These are phyloP conservation scores for Melanotaenia pygmaea DNA, from an alignment of 2,797 vertebrate genomes.

Conservation along the genomic window DNA sequence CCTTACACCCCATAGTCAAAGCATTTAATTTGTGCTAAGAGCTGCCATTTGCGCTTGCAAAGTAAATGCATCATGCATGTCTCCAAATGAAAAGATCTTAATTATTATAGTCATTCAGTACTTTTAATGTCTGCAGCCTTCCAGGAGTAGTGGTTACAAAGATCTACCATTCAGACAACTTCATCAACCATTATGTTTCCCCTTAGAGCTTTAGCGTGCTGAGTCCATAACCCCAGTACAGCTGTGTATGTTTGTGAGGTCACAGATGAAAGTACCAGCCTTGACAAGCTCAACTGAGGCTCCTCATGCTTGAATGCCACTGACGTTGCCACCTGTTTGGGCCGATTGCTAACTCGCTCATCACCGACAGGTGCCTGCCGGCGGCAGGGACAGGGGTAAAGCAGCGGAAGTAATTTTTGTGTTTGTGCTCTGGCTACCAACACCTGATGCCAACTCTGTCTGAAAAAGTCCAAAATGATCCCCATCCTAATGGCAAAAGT, in stretches of 20 bases:
- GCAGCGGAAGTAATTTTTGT: conserved; percentile 63
- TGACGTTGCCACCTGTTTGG: conserved; percentile 67
- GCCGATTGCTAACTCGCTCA: conserved; percentile 63
- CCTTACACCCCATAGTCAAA: not conserved
- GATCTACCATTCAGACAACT: conserved; percentile 7
- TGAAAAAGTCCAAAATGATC: conserved; percentile 4
- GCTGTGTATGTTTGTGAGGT: conserved; percentile 46
- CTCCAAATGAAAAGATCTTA: not conserved
- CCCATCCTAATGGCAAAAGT: conserved; percentile 2
- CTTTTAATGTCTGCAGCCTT: not conserved
- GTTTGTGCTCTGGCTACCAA: conserved; percentile 40
- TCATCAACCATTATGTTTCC: not conserved
- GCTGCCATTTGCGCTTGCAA: not conserved
- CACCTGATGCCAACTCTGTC: conserved; percentile 64
- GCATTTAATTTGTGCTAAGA: not conserved
- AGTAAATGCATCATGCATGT: not conserved
- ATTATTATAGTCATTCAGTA: not conserved
- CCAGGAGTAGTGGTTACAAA: conserved; percentile 7
- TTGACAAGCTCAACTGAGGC: conserved; percentile 61
- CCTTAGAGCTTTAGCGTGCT: not conserved
- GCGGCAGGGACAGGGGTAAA: conserved; percentile 36
- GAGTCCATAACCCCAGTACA: conserved; percentile 22
- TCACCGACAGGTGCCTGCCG: conserved; percentile 57
- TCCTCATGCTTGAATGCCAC: conserved; percentile 58
- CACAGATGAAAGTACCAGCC: conserved; percentile 38